Evolutionary conservation across 2,113 vertebrate species (phyloP), one percentile per base, ranked within the genome.

Genomic region (Bubo scandiacus): DNA sequence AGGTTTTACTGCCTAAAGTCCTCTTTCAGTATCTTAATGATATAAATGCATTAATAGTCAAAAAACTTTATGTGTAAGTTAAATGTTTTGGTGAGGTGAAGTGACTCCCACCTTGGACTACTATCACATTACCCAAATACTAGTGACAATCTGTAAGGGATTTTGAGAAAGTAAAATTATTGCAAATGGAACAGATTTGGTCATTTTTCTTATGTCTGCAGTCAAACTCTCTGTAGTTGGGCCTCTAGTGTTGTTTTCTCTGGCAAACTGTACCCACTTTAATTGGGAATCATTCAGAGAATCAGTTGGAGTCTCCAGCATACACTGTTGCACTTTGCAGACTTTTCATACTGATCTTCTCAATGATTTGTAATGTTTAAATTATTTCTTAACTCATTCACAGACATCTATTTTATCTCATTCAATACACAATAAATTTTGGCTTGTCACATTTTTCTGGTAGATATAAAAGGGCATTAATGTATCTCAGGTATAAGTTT

Each of bases 391-490:
- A 62, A 38, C 4, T 62, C 20, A 11, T 88, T 70, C 59, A 77
- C 9, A 61, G 10, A 14, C 4, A 52, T 61, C 6, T 68, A 11
- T 62, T 52, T 3, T 68, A 62, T 52, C 26, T 57, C 47, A 73
- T 20, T 51, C 0, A 0, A 67, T 45, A 36, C 14, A 49, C 6
- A 61, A 27, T 19, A 78, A 55, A 66, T 51, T 80, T 82, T 65
- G 0, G 0, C 8, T 74, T 34, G 3, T 12, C 15, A 11, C 1
- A 6, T 20, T 85, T 81, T 93, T 49, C 27, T 57, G 26, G 8
- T n/a, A 36, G 30, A n/a, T 83, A 34, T 23, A 54, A 32, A 74
- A 81, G 6, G 10, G 0, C 7, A 43, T 43, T 42, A 15, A 38
- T 66, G 2, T 30, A 58, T 34, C 11, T 0, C 11, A 36, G 32